Evolutionary conservation across 2,113 vertebrate species (phyloP), one percentile per base, ranked within the genome.

Genomic region (Pogona vitticeps): DNA sequence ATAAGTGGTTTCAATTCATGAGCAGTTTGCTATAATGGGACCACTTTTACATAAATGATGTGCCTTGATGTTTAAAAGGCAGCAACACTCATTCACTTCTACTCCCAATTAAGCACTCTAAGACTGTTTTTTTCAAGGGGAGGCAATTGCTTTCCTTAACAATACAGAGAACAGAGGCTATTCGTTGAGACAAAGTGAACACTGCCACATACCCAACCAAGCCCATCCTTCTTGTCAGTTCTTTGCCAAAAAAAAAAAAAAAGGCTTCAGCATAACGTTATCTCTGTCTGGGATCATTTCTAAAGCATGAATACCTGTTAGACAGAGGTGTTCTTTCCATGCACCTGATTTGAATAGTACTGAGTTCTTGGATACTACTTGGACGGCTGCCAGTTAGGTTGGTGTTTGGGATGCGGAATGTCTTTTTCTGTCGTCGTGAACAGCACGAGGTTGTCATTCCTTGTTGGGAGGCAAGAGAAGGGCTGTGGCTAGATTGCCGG

Each of bases 341-440:
- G 15, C 96, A 97, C 91, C 97, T 93, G 96, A 99, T 98, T 92
- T 99, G 98, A 95, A 99, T 98, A 84, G 98, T 99, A 93, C 98
- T 99, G 88, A 99, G 98, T 93, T 99, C 98, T 90, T 99, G 98
- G 38, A 98, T 91, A 1, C 96, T 97, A 89, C 96, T 97, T 7
- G 95, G 95, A 17, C 94, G 97, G 87, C 97, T 97, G 76, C 95
- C 95, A 0, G 88, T 87, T 73, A 95, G 79, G 67, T 97, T 96
- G 88, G 98, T 94, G 90, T 98, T 98, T 0, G 98, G 97, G 75
- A 98, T 97, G 78, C 95, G 97, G 94, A 98, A 98, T 82, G 96
- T 97, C 94, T 98, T 98, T 93, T 98, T 99, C 90, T 98, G 98
- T 52, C 96, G 88, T 6, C 97, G 96, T 14, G 97, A 95, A 91